Evolutionary conservation across 1,140 invertebrate species (phyloP), one percentile per base, ranked within the genome.

Genomic region (Arion vulgaris): DNA sequence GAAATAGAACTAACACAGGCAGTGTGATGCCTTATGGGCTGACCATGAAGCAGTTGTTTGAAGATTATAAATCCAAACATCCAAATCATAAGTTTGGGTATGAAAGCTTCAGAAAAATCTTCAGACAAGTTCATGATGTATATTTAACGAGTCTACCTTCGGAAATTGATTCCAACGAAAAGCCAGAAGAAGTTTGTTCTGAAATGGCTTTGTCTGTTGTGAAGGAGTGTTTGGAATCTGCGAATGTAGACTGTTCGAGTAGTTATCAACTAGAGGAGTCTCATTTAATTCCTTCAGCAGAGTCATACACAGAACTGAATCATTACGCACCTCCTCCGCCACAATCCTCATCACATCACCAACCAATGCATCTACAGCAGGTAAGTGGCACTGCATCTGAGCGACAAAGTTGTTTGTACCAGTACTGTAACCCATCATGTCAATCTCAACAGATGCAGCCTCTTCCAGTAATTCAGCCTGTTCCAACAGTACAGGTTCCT

Each of bases 41-140:
- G 5, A 79, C 76, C n/a, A 79, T 79, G 53, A 79, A 79, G 28
- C 51, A 62, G 34, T 28, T 79, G 34, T 79, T 66, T 79, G 76
- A 62, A 15, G 76, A 79, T 66, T 79, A 79, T 28, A 79, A 79
- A 68, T 36, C 76, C 23, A 79, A 79, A 32, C 76, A 79, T 79
- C 51, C 57, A n/a, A 66, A 66, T 79, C 76, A 79, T 15, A 79
- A 79, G n/a, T 62, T 66, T 68, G 57, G 76, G 2, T 79, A 79
- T 66, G 76, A 62, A 39, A 79, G 53, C 34, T 79, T 79, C 53
- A 66, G 76, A 28, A 79, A 79, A n/a, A 41, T 79, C 0, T 68
- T 76, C 23, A 17, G 49, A 7, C 41, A n/a, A 2, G 74, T 76
- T 34, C 41, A 76, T 49, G 39, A 17, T 32, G 74, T 7, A 28